These are phyloP conservation scores for Psettodes erumei DNA, from an alignment of 2,113 vertebrate genomes.

Conservation along the genomic window DNA sequence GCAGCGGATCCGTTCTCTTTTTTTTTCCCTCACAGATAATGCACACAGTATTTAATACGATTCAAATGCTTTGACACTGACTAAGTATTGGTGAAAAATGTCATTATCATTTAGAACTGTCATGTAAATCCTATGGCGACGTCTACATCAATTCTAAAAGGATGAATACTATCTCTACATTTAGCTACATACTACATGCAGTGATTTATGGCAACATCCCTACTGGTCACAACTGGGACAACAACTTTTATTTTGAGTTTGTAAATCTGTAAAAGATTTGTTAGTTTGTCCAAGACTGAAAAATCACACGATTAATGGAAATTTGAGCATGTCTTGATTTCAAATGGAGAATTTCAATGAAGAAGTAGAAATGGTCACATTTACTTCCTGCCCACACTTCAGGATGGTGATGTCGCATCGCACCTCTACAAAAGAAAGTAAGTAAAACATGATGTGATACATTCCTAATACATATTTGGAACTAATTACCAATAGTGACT, in stretches of 20 bases:
- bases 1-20: conserved; percentile 9
- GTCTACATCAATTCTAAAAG: not conserved
- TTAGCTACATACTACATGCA: not conserved
- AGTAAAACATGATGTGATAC: conserved; percentile 17
- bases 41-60: not conserved
- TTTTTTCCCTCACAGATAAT: not conserved
- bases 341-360: not conserved
- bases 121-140: not conserved
- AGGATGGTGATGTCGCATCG: conserved; percentile 19
- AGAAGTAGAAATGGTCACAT: not conserved
- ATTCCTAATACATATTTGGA: conserved; percentile 6
- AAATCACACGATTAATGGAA: conserved; percentile 4
- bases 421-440: conserved; percentile 30
- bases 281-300: conserved; percentile 10
- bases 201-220: not conserved
- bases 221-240: not conserved
- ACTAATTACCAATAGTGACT: not conserved
- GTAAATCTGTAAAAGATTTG: not conserved
- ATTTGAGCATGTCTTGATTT: conserved; percentile 28
- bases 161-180: not conserved
- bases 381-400: conserved; percentile 33
- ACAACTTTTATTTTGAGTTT: not conserved
- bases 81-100: not conserved
- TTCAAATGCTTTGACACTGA: not conserved
- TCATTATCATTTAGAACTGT: not conserved